Evolutionary conservation across 2,888 invertebrate genomes (phyloP).

Genomic region (Palloptera scutellata): DNA sequence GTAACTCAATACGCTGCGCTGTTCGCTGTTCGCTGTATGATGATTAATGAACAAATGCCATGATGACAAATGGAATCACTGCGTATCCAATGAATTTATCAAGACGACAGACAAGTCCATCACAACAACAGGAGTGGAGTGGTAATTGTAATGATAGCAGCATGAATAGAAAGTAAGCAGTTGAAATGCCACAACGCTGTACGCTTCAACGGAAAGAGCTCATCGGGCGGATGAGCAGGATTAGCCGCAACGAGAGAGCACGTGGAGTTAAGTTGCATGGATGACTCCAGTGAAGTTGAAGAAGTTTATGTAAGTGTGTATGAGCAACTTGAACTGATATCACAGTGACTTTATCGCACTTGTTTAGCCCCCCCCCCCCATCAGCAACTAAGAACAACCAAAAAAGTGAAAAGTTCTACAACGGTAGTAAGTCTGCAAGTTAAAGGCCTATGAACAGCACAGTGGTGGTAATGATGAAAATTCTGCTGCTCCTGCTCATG

Average conservation of each 20-base stretch:
- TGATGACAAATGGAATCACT: slow-evolving; percentile 54
- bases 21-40: slow-evolving; percentile 20
- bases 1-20: too few relatives aligned
- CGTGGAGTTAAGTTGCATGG: slow-evolving; percentile 17
- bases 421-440: too few relatives aligned
- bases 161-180: not conserved
- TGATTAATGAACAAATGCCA: slow-evolving; percentile 52
- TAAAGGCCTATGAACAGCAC: too few relatives aligned
- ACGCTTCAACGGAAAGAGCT: not conserved
- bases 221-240: slow-evolving; percentile 27
- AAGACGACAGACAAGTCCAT: slow-evolving; percentile 37
- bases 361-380: too few relatives aligned
- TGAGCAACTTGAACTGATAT: too few relatives aligned
- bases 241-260: slow-evolving; percentile 26
- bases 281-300: not conserved
- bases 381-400: too few relatives aligned
- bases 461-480: too few relatives aligned
- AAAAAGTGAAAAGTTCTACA: too few relatives aligned
- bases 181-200: not conserved
- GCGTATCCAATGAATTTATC: slow-evolving; percentile 50
- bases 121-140: slow-evolving; percentile 1
- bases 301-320: too few relatives aligned
- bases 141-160: not conserved
- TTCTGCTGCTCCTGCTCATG: too few relatives aligned
- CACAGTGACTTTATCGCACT: too few relatives aligned